phyloP scores from a whole-genome alignment of 2,888 invertebrate species.

The Meteorus colon region DNA sequence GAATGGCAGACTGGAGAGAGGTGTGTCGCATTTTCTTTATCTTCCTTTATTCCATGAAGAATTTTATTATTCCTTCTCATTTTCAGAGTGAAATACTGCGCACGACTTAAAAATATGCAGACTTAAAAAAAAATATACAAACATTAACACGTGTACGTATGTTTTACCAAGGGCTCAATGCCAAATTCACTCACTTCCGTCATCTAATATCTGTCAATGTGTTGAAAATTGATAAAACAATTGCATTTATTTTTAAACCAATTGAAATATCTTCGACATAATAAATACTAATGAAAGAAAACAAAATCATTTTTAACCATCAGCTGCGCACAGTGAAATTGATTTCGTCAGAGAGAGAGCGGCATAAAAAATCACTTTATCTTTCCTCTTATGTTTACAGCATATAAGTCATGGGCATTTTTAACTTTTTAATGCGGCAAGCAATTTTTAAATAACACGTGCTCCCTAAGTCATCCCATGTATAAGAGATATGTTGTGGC shows the following conservation, averaged over 20 bases:
- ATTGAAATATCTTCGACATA: too few relatives aligned
- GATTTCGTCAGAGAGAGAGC: neutral
- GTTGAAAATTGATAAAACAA: neutral
- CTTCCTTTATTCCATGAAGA: neutral
- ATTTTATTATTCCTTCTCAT: neutral
- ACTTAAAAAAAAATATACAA: neutral
- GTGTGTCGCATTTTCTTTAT: too few relatives aligned
- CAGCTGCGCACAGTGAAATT: neutral
- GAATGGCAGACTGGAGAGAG: too few relatives aligned
- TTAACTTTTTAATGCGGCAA: constrained; percentile 21
- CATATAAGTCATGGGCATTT: constrained; percentile 3
- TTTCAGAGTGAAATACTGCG: neutral
- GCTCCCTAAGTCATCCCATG: constrained; percentile 21
- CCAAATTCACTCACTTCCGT: neutral
- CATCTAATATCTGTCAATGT: neutral
- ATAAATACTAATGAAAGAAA: neutral
- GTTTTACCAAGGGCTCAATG: neutral
- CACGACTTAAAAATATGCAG: constrained; percentile 1
- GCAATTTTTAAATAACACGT: constrained; percentile 31
- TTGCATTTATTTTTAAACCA: too few relatives aligned
- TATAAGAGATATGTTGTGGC: neutral
- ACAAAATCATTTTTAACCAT: neutral
- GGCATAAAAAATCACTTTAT: neutral
- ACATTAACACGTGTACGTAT: neutral
- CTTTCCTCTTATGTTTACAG: neutral